Evolutionary conservation across 2,113 vertebrate genomes (phyloP), one percentile per base, ranked within the genome.

Genomic region (Microcebus griseorufus): DNA sequence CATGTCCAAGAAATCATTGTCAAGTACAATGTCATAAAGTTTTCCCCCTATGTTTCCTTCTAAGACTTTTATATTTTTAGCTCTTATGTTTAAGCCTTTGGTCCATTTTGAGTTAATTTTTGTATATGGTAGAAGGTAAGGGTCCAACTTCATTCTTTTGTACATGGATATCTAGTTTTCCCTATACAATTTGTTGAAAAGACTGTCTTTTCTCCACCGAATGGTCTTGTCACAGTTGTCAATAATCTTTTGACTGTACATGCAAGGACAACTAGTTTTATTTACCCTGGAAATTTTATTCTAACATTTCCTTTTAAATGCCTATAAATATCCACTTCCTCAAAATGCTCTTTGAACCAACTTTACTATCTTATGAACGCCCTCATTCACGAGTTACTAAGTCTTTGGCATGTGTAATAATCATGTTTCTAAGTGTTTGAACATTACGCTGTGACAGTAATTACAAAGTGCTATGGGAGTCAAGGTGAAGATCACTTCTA

Each of bases 231-330:
- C 27, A n/a, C 17, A 23, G n/a, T 86, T 37, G 65, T 45, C 80
- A 86, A 96, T 81, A 93, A 79, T 78, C 78, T 83, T 87, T 72
- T 86, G n/a, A 45, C 67, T 37, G 83, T 6, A 51, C 16, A 64
- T 4, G 5, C 9, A 12, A 80, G 37, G 60, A 10, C 13, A 58
- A 93, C 23, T 3, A 9, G 51, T 51, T 87, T 79, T 79, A 14
- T 58, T 84, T n/a, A 87, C 76, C 12, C 42, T 92, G 25, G 7
- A 90, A 73, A 62, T 73, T 84, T 60, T 51, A 85, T 70, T 65
- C 37, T 64, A 91, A 78, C n/a, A 37, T 94, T 81, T 51, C 67
- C 27, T 80, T 70, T 48, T 29, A 65, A 81, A 48, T 65, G 42
- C 25, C 65, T 76, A 18, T 86, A 78, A 79, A 86, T 45, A 62